Conservation (phyloP, 2,888 invertebrate genomes). For the Oscheius sp. region DNA sequence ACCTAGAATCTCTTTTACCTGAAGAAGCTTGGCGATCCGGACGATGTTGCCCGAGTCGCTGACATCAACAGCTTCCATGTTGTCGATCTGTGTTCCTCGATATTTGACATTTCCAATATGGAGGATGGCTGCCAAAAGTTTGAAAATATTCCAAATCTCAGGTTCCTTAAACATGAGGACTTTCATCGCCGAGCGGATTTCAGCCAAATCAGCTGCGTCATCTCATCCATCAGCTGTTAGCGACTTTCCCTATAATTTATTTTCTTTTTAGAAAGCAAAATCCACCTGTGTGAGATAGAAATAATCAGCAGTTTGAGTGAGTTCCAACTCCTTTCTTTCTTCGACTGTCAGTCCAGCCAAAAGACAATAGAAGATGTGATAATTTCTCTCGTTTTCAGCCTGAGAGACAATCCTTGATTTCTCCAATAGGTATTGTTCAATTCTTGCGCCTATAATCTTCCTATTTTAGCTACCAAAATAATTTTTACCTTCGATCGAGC, state of each 20-base stretch:
- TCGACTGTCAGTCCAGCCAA: constrained; percentile 89
- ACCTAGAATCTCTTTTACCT: too few relatives aligned
- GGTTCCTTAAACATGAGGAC: constrained; percentile 76
- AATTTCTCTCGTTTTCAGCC: constrained; percentile 80
- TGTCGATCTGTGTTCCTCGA: constrained; percentile 82
- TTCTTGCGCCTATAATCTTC: constrained; percentile 82
- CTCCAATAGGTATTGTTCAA: constrained; percentile 96
- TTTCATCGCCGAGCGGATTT: constrained; percentile 87
- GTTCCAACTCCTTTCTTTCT: constrained; percentile 88
- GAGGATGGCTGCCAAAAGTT: constrained; percentile 88
- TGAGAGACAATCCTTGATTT: constrained; percentile 78
- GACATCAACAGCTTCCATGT: constrained; percentile 96
- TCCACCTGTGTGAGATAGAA: constrained; percentile 85
- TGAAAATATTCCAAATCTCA: constrained; percentile 95
- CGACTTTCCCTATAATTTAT: constrained; percentile 82
- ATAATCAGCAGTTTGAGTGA: constrained; percentile 88
- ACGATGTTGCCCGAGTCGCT: constrained; percentile 88
- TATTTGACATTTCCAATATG: constrained; percentile 97
- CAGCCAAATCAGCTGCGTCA: constrained; percentile 93
- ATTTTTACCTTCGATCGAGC: constrained; percentile 82
- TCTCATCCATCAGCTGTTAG: constrained; percentile 94
- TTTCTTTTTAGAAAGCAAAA: neutral
- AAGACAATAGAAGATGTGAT: constrained; percentile 94
- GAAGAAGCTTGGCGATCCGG: constrained; percentile 82
- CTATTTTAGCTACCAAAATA: neutral